Base-by-base conservation (phyloP, 1,140 invertebrate genomes). In the Bombus consobrinus region DNA sequence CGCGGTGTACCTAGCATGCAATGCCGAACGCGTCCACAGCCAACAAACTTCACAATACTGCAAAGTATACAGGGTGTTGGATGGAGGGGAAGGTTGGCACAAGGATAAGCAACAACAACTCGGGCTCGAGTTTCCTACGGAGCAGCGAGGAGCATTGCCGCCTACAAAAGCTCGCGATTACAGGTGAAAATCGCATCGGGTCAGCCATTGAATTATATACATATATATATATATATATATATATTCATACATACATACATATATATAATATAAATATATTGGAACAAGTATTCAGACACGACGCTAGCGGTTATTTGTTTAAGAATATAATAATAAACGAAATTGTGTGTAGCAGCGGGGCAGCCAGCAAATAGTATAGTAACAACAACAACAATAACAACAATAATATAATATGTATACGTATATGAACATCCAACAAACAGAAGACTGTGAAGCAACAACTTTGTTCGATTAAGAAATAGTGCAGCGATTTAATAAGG, bases 371-470 rank as follows among this genome's bases (percentile, higher is more conserved):
- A 69, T 37, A 28, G 28, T 22, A 53, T 57, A 73, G n/a, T 37
- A 72, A 43, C 18, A 72, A 59, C n/a, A 62, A 64, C 53, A 72
- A 80, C 9, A 84, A 84, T 47, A 84, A 78, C 53, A 78, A 69
- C n/a, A 78, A 78, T 37, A 87, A 81, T 25, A 34, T 47, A 37
- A 28, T 15, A 25, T 12, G 32, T 66, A 34, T 34, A 66, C 18
- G 71, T 69, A 69, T 39, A 41, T 13, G 41, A 76, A 80, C 22
- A 80, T 37, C 2, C 47, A 72, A 79, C 15, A 85, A 87, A 37
- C 76, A 62, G 25, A 77, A 28, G 47, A 47, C 28, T 37, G 79
- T 85, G 76, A 90, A 90, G 89, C 89, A 88, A 86, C 76, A 90
- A 90, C 22, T 69, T 64, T 71, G 13, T n/a, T 59, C 83, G 43